Evolutionary conservation across 2,888 invertebrate genomes (phyloP).

Genomic region (Coelogynopora nodosa): DNA sequence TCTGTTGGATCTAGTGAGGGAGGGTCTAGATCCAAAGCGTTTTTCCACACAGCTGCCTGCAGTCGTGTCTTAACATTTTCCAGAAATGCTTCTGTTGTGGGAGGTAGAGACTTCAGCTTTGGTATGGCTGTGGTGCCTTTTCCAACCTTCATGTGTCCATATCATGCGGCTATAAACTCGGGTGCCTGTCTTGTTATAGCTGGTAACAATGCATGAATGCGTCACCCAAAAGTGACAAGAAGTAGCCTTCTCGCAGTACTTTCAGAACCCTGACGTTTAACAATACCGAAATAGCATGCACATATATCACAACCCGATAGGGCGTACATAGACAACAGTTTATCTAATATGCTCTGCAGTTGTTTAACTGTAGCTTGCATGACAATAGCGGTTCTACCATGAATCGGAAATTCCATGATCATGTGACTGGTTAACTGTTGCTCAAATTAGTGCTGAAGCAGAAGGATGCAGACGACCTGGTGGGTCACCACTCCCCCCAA

Average conservation of each 20-base stretch:
- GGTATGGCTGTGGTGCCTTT: background rate
- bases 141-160: background rate
- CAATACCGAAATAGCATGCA: background rate
- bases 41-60: background rate
- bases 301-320: background rate
- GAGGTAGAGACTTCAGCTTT: background rate
- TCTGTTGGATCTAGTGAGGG: background rate
- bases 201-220: background rate
- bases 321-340: background rate
- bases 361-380: background rate
- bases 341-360: background rate
- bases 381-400: too few relatives aligned
- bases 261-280: background rate
- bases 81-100: background rate
- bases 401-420: too few relatives aligned
- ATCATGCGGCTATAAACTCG: background rate
- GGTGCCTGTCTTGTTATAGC: background rate
- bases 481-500: too few relatives aligned
- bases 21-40: background rate
- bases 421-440: too few relatives aligned
- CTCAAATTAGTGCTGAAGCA: too few relatives aligned
- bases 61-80: background rate
- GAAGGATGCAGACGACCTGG: too few relatives aligned
- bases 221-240: background rate
- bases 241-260: background rate